These are phyloP conservation scores for Hystrix brachyura DNA, from an alignment of 2,113 vertebrate species.

Conservation along the genomic window DNA sequence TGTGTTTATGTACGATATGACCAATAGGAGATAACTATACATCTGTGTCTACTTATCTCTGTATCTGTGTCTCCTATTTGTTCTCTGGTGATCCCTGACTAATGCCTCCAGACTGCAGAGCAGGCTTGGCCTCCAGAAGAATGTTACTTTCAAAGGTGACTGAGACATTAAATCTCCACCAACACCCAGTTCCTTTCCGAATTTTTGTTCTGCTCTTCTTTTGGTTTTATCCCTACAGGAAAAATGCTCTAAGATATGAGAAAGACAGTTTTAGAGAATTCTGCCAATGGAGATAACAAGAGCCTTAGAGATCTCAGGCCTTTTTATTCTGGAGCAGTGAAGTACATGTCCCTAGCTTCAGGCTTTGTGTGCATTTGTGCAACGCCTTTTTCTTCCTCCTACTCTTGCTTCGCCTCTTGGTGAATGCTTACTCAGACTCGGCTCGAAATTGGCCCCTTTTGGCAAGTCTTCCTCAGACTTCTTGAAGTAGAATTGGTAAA, in stretches of 20 bases:
- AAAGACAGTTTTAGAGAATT: background rate
- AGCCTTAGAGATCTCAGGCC: background rate
- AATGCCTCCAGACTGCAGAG: background rate
- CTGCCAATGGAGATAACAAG: background rate
- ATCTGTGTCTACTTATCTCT: background rate
- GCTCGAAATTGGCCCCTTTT: background rate
- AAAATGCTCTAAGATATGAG: background rate
- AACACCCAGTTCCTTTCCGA: background rate
- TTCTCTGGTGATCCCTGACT: background rate
- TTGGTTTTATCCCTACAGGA: background rate
- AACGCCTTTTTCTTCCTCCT: background rate
- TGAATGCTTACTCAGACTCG: background rate
- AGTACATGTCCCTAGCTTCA: background rate
- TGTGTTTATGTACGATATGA: background rate
- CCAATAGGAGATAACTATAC: background rate
- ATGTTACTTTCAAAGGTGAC: background rate
- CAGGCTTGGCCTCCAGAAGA: background rate
- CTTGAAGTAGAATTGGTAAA: background rate
- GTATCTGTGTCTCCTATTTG: background rate
- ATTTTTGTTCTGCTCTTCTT: background rate
- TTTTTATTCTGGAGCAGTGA: background rate
- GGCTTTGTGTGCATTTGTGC: background rate
- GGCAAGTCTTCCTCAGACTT: background rate
- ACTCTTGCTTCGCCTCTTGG: background rate
- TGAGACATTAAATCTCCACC: background rate